Conservation (phyloP, 1,140 invertebrate species). For the Formica selysi region DNA sequence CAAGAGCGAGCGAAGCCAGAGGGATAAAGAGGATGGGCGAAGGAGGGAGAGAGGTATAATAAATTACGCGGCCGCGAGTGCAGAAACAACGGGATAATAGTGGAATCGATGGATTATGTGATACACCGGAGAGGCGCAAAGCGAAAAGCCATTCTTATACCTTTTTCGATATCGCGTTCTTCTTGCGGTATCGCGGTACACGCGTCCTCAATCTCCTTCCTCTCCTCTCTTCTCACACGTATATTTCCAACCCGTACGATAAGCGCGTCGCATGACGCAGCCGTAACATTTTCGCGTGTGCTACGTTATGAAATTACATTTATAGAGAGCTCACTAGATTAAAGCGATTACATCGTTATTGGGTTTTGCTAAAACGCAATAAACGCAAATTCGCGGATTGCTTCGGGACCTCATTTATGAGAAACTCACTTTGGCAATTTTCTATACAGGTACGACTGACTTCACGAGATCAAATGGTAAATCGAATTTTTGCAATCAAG, state of each 20-base stretch:
- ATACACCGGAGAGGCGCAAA: conserved; percentile 56
- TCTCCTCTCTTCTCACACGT: background rate
- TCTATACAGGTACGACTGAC: background rate
- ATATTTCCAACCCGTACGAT: conserved; percentile 11
- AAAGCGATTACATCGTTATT: conserved; percentile 52
- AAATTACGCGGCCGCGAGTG: conserved; percentile 78
- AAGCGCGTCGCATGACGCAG: conserved; percentile 4
- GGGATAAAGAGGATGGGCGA: background rate
- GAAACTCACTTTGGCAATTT: conserved; percentile 34
- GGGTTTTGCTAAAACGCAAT: conserved; percentile 32
- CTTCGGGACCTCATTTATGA: conserved; percentile 26
- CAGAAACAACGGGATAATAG: conserved; percentile 83
- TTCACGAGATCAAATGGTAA: background rate
- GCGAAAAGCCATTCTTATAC: conserved; percentile 75
- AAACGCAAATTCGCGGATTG: conserved; percentile 39
- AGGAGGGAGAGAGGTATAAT: conserved; percentile 76
- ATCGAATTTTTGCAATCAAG: conserved; percentile 41
- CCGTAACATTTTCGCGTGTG: conserved; percentile 20
- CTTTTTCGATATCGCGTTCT: conserved; percentile 76
- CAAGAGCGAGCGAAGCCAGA: conserved; percentile 59
- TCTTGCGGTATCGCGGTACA: conserved; percentile 65
- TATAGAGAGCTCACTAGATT: conserved; percentile 56
- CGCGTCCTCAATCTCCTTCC: conserved; percentile 12
- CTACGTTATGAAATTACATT: conserved; percentile 55
- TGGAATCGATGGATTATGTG: conserved; percentile 81